Conservation (phyloP, 2,797 vertebrate species). For the Sebastolobus alascanus region DNA sequence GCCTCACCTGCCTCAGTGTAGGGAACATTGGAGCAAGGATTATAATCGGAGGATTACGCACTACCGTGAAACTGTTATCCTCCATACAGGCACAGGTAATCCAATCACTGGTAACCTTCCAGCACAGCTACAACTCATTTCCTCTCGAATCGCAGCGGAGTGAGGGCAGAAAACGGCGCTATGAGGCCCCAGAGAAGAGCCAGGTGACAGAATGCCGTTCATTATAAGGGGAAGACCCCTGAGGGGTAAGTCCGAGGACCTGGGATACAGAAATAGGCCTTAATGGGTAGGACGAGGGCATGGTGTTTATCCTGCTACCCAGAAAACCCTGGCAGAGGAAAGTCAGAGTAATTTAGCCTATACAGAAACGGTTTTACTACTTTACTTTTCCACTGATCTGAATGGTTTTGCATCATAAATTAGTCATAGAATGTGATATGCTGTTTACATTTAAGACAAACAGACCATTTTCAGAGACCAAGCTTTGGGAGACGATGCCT, state of each 20-base stretch:
- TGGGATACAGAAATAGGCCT: background rate
- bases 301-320: conserved; percentile 17
- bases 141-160: conserved; percentile 54
- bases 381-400: background rate
- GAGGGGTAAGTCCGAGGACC: conserved; percentile 77
- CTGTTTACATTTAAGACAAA: too few relatives aligned
- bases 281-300: background rate
- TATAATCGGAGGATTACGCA: conserved; percentile 92
- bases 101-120: conserved; percentile 89
- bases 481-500: background rate
- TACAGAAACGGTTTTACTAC: background rate
- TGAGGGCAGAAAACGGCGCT: conserved; percentile 63
- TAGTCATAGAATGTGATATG: background rate
- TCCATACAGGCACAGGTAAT: conserved; percentile 90
- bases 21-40: conserved; percentile 82
- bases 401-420: background rate
- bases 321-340: conserved; percentile 11
- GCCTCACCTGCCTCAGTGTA: conserved; percentile 46
- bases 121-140: conserved; percentile 81
- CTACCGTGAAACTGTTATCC: conserved; percentile 91
- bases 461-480: background rate
- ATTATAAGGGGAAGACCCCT: conserved; percentile 78
- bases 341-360: background rate
- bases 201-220: conserved; percentile 85
- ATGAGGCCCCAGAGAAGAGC: conserved; percentile 72